phyloP scores from a whole-genome alignment of 2,113 vertebrate species.

The Amazona guildingii region DNA sequence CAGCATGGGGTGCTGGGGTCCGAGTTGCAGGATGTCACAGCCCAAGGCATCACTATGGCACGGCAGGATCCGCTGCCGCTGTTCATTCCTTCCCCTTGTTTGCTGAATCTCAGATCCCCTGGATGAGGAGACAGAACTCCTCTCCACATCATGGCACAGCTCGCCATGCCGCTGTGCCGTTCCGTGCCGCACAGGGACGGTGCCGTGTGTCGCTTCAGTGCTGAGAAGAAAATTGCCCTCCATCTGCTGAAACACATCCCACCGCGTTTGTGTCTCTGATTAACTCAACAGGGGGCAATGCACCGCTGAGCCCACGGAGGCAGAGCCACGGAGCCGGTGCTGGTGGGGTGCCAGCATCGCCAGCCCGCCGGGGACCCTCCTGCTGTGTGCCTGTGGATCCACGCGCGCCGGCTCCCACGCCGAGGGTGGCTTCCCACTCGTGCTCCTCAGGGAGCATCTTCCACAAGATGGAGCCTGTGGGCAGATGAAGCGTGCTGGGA shows the following conservation, averaged over 20 bases:
- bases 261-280: neutral
- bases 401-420: accelerated
- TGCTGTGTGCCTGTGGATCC: neutral
- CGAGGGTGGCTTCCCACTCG: neutral
- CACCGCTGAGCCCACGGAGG: accelerated
- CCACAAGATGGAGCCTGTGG: conserved; percentile 56
- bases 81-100: neutral
- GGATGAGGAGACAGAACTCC: neutral
- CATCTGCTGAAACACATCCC: neutral
- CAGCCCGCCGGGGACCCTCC: accelerated
- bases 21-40: neutral
- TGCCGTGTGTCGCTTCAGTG: accelerated
- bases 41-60: accelerated
- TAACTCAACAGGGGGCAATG: neutral
- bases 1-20: neutral
- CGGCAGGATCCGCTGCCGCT: accelerated
- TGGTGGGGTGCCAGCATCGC: neutral
- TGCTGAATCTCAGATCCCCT: neutral
- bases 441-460: neutral
- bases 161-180: neutral
- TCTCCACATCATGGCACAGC: neutral
- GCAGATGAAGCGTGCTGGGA: neutral
- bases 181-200: neutral
- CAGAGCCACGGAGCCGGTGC: neutral
- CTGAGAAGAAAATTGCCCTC: neutral